These are phyloP conservation scores for Mohoua ochrocephala DNA, from an alignment of 2,113 vertebrate species.

Conservation along the genomic window DNA sequence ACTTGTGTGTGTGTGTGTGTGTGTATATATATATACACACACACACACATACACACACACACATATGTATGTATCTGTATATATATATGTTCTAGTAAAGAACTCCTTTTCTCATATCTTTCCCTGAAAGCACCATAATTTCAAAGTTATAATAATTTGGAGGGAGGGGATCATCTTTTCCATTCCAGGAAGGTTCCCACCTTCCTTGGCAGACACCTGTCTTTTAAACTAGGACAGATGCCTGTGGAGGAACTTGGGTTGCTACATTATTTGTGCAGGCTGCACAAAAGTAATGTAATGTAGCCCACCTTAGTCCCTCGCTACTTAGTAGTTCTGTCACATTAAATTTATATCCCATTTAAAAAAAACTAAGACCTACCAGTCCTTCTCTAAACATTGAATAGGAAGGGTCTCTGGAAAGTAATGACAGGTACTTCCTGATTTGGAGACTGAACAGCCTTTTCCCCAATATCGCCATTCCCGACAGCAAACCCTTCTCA, in stretches of 20 bases:
- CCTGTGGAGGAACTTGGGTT: not conserved
- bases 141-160: not conserved
- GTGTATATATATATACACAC: too few relatives aligned
- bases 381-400: not conserved
- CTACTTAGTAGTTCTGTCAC: not conserved
- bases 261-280: not conserved
- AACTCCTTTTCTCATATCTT: not conserved
- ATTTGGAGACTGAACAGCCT: not conserved
- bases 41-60: too few relatives aligned
- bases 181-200: not conserved
- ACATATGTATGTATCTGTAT: not conserved
- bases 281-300: not conserved
- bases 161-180: not conserved
- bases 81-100: not conserved
- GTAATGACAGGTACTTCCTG: not conserved
- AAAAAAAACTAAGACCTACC: not conserved
- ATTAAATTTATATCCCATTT: not conserved
- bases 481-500: not conserved
- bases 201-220: not conserved
- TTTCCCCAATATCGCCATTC: not conserved
- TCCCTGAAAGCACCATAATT: not conserved
- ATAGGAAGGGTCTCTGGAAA: not conserved
- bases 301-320: not conserved
- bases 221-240: not conserved
- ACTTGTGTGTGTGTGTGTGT: too few relatives aligned